Evolutionary conservation across 2,888 invertebrate species (phyloP).

Genomic region (Dasysyrphus albostriatus): DNA sequence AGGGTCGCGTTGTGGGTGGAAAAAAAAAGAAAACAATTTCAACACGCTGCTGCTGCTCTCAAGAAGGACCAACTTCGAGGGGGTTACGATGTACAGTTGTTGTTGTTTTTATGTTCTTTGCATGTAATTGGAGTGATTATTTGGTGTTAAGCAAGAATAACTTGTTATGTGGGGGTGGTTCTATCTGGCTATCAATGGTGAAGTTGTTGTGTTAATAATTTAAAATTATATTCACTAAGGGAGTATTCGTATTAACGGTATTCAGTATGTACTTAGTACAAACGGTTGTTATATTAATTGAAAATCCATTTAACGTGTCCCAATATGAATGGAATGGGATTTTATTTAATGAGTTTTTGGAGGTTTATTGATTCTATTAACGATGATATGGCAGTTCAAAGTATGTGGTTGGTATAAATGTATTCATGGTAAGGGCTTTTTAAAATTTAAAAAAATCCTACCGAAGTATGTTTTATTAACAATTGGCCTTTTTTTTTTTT

Average conservation of each 20-base stretch:
- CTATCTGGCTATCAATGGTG: background rate
- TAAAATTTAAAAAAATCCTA: too few relatives aligned
- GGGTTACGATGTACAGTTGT: background rate
- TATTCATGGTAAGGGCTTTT: too few relatives aligned
- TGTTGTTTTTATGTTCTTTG: conserved; percentile 37
- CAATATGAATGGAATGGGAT: conserved; percentile 54
- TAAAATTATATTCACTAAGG: conserved; percentile 55
- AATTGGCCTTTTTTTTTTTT: too few relatives aligned
- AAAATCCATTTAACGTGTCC: conserved; percentile 63
- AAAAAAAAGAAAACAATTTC: conserved; percentile 47
- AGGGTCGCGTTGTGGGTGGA: conserved; percentile 67
- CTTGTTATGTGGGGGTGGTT: conserved; percentile 39
- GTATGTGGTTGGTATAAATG: background rate
- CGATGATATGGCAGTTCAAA: background rate
- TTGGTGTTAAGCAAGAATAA: conserved; percentile 65
- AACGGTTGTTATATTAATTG: conserved; percentile 62
- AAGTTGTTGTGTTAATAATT: conserved; percentile 70
- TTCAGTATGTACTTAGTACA: conserved; percentile 22
- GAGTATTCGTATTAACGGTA: background rate
- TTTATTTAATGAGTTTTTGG: conserved; percentile 61
- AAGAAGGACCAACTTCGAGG: background rate
- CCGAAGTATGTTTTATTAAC: too few relatives aligned
- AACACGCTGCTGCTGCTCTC: conserved; percentile 30
- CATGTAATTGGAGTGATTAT: conserved; percentile 71
- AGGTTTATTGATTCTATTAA: conserved; percentile 19